These are phyloP conservation scores for Priapulus caudatus DNA, from an alignment of 2,888 invertebrate species.

Conservation along the genomic window DNA sequence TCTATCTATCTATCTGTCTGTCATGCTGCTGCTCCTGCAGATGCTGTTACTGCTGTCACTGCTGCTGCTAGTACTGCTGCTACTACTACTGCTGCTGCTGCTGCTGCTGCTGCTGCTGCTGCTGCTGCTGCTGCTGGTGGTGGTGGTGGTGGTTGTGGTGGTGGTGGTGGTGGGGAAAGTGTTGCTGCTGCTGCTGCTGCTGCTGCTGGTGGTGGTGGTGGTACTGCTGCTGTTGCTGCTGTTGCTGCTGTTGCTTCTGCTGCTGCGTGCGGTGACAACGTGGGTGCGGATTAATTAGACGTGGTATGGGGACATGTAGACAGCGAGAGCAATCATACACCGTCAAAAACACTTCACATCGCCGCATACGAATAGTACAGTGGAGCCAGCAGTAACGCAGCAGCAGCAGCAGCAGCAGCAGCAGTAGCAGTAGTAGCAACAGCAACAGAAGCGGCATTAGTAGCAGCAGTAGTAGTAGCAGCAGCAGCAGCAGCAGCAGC, in stretches of 20 bases:
- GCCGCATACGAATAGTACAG: background rate
- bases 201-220: background rate
- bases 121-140: background rate
- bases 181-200: conserved; percentile 3
- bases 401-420: conserved; percentile 1
- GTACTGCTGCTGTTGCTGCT: conserved; percentile 1
- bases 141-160: background rate
- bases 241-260: conserved; percentile 1
- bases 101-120: conserved; percentile 3
- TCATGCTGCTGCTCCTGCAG: background rate
- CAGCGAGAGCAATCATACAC: too few species aligned
- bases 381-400: background rate
- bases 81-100: conserved; percentile 3
- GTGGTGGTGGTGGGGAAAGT: background rate
- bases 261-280: background rate
- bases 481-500: conserved; percentile 4
- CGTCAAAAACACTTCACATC: too few species aligned
- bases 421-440: conserved; percentile 5
- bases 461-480: background rate
- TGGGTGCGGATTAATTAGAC: too few species aligned
- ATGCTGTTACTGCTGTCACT: conserved; percentile 1
- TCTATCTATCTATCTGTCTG: too few species aligned
- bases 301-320: too few species aligned
- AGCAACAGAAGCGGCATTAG: background rate
- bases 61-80: conserved; percentile 1